phyloP scores from a whole-genome alignment of 2,113 vertebrate species.

The Antechinus stuartii region DNA sequence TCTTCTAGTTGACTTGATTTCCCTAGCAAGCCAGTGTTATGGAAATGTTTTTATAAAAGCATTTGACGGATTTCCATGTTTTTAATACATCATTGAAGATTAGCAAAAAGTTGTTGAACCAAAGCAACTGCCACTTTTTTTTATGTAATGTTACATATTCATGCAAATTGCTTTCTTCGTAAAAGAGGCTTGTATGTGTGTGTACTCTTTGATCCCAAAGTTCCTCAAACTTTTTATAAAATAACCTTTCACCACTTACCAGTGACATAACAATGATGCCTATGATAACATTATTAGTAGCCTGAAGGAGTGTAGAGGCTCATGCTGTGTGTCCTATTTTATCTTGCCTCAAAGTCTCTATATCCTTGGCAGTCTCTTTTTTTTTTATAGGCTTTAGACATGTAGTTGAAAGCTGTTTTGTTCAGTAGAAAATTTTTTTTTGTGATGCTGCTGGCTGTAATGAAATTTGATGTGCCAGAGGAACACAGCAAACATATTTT shows the following conservation, averaged over 20 bases:
- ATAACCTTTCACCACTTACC: neutral
- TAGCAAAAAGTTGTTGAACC: neutral
- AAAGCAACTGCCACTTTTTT: neutral
- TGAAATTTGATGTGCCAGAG: neutral
- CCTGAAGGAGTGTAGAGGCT: neutral
- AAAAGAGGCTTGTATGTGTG: accelerated
- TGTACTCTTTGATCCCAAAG: neutral
- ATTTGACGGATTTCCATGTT: neutral
- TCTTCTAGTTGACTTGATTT: constrained; percentile 25
- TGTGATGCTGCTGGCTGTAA: neutral
- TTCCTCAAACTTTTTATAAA: neutral
- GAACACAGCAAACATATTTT: neutral
- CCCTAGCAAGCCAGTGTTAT: neutral
- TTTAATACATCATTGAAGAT: neutral
- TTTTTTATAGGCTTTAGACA: neutral
- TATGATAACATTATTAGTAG: neutral
- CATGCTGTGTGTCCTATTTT: neutral
- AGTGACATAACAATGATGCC: neutral
- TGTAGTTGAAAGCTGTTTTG: neutral
- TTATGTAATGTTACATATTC: neutral
- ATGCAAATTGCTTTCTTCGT: neutral
- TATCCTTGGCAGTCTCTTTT: neutral
- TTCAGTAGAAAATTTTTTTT: neutral
- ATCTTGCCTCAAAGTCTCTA: neutral
- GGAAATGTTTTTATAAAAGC: constrained; percentile 12